Base-by-base conservation (phyloP, 2,888 invertebrate genomes). In the Perizoma affinitatum region DNA sequence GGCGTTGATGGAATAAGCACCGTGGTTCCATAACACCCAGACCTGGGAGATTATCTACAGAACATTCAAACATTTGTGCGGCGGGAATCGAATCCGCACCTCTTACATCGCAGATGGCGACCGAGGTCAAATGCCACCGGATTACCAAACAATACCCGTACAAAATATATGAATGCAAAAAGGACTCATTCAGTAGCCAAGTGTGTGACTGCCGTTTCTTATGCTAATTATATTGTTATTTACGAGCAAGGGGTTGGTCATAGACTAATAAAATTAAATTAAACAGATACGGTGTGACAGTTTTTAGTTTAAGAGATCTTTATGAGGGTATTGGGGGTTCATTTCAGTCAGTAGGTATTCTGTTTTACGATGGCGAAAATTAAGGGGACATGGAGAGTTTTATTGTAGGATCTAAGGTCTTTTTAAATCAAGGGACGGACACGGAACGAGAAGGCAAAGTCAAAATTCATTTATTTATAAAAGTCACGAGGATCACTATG, bases 201-300 rank as follows among this genome's bases (percentile, higher is more conserved):
- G 79, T 83, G 84, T 85, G 84, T 82, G 86, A 84, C 83, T 83
- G 71, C 74, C 83, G 81, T 87, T 86, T 87, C 86, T 86, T 87
- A 89, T 88, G 88, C 86, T 86, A 89, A 88, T 87, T 78, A 78
- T 77, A 70, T 67, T 72, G 79, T 82, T 87, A 87, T 88, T 89
- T 89, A 89, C 84, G 83, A 83, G 72, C 70, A 69, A 78, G 83
- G 86, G 85, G 80, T 76, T 79, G 78, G 68, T 46, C 78, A 78
- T 60, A 80, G 85, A 86, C 61, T 74, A 80, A 76, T 69, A 75
- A 73, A 61, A 66, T n/a, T 70, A 68, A 75, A 75, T 67, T 72
- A 68, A 67, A 63, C 66, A 82, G 82, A 79, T 58, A 65, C 58
- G 71, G 49, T 57, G 65, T 59, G 58, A 63, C 58, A 65, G 63